phyloP scores from a whole-genome alignment of 2,113 vertebrate genomes.

The Rhipidura dahli region DNA sequence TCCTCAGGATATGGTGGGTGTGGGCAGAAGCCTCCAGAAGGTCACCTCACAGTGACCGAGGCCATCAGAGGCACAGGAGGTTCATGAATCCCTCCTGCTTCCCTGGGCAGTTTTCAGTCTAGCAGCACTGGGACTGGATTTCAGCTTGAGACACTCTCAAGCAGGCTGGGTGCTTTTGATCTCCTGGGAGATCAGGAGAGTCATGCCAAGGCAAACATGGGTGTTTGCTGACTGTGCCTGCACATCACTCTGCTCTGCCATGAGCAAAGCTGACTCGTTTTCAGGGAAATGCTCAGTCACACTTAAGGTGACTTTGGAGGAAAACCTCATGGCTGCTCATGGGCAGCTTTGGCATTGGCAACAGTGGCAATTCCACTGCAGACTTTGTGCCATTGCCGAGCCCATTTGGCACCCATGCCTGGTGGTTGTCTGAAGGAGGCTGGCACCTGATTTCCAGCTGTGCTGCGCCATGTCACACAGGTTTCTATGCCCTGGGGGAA shows the following conservation, averaged over 20 bases:
- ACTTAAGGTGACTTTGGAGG: not conserved
- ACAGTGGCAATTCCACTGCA: accelerated
- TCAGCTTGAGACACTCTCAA: not conserved
- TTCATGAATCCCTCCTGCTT: not conserved
- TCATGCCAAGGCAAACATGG: not conserved
- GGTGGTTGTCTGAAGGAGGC: not conserved
- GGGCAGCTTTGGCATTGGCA: not conserved
- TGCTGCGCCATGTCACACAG: accelerated
- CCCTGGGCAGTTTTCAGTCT: not conserved
- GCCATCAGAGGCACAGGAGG: not conserved
- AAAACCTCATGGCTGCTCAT: not conserved
- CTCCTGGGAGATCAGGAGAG: not conserved
- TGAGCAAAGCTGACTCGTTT: not conserved
- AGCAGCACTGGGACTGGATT: not conserved
- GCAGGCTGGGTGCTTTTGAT: not conserved
- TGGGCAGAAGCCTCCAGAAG: accelerated
- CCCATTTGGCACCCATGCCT: accelerated
- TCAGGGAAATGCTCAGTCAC: not conserved
- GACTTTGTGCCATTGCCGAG: accelerated
- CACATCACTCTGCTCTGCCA: not conserved
- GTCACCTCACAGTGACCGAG: not conserved
- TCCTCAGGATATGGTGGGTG: accelerated
- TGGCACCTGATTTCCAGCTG: not conserved
- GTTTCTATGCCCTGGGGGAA: not conserved
- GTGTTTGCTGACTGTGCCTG: not conserved